phyloP scores from a whole-genome alignment of 2,797 vertebrate genomes.

The Martes flavigula region DNA sequence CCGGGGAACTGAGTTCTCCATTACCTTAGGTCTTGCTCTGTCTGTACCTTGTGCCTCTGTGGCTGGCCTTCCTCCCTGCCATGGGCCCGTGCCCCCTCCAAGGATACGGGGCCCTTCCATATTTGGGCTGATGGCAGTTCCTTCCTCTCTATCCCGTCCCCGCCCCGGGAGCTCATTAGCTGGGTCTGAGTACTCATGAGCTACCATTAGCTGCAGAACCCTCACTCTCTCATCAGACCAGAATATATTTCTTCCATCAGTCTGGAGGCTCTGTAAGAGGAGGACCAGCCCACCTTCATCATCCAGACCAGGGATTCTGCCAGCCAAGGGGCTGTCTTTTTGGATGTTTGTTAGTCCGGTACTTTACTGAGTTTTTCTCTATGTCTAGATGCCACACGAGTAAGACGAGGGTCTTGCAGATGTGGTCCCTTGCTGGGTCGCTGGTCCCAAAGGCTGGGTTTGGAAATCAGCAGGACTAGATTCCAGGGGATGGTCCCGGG shows the following conservation, averaged over 20 bases:
- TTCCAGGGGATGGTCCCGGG: not conserved
- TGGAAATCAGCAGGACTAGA: not conserved
- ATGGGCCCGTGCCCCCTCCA: not conserved
- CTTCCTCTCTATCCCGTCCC: not conserved
- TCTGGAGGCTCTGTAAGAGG: not conserved
- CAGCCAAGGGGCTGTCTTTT: not conserved
- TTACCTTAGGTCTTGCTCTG: not conserved
- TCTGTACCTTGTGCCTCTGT: not conserved
- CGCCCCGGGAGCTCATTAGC: not conserved
- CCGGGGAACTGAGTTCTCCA: not conserved
- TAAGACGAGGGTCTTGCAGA: not conserved
- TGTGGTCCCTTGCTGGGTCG: not conserved
- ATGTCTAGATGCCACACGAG: not conserved
- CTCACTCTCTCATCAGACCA: not conserved
- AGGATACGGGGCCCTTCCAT: not conserved
- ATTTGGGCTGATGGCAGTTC: not conserved
- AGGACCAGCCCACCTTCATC: not conserved
- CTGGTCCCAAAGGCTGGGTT: not conserved
- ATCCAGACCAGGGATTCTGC: not conserved
- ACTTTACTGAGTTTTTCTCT: not conserved
- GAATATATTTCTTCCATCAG: not conserved
- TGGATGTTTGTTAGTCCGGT: not conserved
- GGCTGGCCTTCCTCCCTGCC: not conserved
- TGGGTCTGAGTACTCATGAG: not conserved
- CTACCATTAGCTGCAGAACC: slow-evolving; percentile 2